Percentiles rank a stretch among this genome's conserved stretches.
Conservation (phyloP, 2,888 invertebrate genomes). For the Drosophila anomelani region DNA sequence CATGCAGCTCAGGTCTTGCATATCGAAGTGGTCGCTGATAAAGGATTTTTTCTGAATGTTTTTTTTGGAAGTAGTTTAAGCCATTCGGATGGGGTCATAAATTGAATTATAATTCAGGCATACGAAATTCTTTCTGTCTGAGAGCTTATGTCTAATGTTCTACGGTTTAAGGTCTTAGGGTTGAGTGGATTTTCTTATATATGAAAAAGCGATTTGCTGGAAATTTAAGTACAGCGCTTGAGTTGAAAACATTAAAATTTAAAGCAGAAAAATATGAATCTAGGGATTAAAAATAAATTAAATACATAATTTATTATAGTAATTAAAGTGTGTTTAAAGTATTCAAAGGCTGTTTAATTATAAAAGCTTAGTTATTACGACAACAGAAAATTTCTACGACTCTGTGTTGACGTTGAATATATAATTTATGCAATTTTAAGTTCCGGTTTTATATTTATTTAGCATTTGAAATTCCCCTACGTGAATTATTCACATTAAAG, state of each 20-base stretch:
- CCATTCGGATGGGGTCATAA: slow-evolving; percentile 41
- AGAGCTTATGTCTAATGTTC: slow-evolving; percentile 38
- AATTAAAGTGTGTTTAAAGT: background rate
- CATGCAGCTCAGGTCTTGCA: slow-evolving; percentile 53
- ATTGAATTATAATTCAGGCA: slow-evolving; percentile 50
- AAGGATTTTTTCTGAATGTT: slow-evolving; percentile 43
- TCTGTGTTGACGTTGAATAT: background rate
- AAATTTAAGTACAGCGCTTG: slow-evolving; percentile 21
- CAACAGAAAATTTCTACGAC: background rate
- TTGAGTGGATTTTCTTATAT: slow-evolving; percentile 3
- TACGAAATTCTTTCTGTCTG: slow-evolving; percentile 22
- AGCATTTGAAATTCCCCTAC: background rate
- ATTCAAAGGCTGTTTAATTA: background rate
- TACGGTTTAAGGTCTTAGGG: slow-evolving; percentile 32
- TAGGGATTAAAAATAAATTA: background rate
- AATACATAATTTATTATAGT: background rate
- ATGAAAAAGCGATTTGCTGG: slow-evolving; percentile 4
- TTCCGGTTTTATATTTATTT: background rate
- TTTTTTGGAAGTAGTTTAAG: slow-evolving; percentile 38
- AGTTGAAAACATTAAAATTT: slow-evolving; percentile 14
- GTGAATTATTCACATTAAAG: background rate
- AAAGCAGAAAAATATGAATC: slow-evolving; percentile 8
- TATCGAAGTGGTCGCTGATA: slow-evolving; percentile 45
- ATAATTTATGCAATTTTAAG: background rate
- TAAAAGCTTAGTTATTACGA: background rate